phyloP scores from a whole-genome alignment of 2,797 vertebrate genomes.

The Lutjanus argentimaculatus region DNA sequence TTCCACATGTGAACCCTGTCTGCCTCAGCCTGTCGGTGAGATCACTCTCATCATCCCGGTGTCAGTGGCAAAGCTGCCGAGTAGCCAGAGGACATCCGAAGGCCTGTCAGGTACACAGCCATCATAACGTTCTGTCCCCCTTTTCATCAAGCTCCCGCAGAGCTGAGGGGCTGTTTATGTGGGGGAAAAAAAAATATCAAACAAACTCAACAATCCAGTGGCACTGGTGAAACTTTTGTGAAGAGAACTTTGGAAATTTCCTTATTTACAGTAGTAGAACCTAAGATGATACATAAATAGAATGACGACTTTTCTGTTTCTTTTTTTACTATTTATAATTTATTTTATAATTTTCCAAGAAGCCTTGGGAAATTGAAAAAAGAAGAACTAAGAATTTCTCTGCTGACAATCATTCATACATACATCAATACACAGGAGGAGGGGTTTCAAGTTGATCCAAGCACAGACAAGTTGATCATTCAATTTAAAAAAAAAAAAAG shows the following conservation, averaged over 20 bases:
- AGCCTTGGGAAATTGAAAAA: not conserved
- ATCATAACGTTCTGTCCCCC: slow-evolving; percentile 9
- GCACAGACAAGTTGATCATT: not conserved
- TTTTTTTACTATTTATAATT: slow-evolving; percentile 4
- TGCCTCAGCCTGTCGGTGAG: slow-evolving; percentile 46
- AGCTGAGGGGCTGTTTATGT: slow-evolving; percentile 4
- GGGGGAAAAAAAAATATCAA: not conserved
- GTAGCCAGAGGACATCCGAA: slow-evolving; percentile 38
- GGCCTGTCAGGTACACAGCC: slow-evolving; percentile 54
- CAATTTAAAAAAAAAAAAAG: too few relatives aligned
- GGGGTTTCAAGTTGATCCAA: not conserved
- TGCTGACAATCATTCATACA: slow-evolving; percentile 3
- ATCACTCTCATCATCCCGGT: slow-evolving; percentile 57
- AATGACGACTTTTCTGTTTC: not conserved
- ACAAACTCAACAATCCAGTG: not conserved
- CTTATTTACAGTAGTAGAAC: not conserved
- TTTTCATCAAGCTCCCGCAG: not conserved
- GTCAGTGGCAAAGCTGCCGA: slow-evolving; percentile 47
- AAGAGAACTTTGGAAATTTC: slow-evolving; percentile 1
- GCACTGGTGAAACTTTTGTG: not conserved
- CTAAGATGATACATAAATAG: not conserved
- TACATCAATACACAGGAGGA: not conserved
- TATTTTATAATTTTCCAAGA: not conserved
- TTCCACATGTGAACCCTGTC: slow-evolving; percentile 54
- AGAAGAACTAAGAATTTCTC: slow-evolving; percentile 16